phyloP scores from a whole-genome alignment of 2,797 vertebrate genomes.

The Threskiornis aethiopicus region DNA sequence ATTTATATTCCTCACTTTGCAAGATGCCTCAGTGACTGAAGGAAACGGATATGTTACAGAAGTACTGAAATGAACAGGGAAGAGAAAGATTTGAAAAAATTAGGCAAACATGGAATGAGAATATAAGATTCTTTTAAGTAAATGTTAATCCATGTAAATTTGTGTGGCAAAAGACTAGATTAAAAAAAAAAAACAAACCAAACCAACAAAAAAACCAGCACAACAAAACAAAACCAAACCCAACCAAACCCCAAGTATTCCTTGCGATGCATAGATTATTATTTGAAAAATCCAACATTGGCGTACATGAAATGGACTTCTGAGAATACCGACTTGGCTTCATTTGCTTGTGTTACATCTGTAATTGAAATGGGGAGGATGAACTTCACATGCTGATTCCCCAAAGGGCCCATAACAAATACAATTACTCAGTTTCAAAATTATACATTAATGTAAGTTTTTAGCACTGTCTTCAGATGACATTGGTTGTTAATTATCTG shows the following conservation, averaged over 20 bases:
- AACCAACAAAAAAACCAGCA: not conserved
- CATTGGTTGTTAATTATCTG: constrained; percentile 5
- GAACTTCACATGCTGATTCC: constrained; percentile 9
- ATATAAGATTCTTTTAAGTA: not conserved
- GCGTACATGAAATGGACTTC: constrained; percentile 10
- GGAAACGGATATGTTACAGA: not conserved
- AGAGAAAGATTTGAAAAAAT: not conserved
- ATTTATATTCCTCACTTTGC: not conserved
- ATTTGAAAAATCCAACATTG: constrained; percentile 17
- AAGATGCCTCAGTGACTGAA: not conserved
- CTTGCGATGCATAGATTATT: not conserved
- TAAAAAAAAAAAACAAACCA: not conserved
- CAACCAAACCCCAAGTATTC: not conserved
- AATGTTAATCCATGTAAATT: not conserved
- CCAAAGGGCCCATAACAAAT: not conserved
- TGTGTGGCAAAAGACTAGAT: not conserved
- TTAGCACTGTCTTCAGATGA: not conserved
- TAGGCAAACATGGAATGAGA: not conserved
- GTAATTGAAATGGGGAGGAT: constrained; percentile 53
- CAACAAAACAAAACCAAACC: too few relatives aligned
- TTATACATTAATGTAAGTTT: not conserved
- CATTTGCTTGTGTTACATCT: constrained; percentile 15
- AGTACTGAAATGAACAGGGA: not conserved
- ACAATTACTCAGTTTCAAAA: not conserved
- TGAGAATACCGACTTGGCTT: constrained; percentile 38